These are phyloP conservation scores for Bujurquina vittata DNA, from an alignment of 2,113 vertebrate species.

Conservation along the genomic window DNA sequence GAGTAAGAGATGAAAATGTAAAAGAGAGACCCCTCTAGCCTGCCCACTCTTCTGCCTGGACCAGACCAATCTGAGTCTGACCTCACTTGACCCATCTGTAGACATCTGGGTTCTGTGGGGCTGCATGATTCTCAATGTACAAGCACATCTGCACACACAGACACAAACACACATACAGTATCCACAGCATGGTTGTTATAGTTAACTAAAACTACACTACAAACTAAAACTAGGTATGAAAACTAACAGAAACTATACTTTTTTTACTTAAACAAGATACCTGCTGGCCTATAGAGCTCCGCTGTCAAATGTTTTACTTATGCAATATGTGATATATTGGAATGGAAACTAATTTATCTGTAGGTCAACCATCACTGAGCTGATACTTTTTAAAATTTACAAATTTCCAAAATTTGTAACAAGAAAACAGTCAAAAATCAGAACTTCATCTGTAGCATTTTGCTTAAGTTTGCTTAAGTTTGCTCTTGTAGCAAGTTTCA, in stretches of 20 bases:
- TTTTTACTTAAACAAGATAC: too few species aligned
- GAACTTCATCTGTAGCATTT: too few species aligned
- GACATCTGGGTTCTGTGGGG: conserved; percentile 11
- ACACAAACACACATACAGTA: background rate
- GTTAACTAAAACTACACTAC: background rate
- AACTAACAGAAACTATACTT: background rate
- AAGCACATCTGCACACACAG: conserved; percentile 2
- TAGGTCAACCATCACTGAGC: too few species aligned
- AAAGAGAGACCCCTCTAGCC: conserved; percentile 39
- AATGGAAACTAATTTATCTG: too few species aligned
- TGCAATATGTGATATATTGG: too few species aligned
- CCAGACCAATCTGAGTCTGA: conserved; percentile 33
- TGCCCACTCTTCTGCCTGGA: conserved; percentile 10
- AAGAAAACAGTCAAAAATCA: too few species aligned
- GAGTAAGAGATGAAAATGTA: background rate
- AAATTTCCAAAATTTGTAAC: too few species aligned
- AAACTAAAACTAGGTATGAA: background rate
- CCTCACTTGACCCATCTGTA: conserved; percentile 56
- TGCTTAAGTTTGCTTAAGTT: too few species aligned
- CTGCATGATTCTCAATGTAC: background rate
- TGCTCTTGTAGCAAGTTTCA: too few species aligned
- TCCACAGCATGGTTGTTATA: background rate
- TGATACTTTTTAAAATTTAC: too few species aligned
- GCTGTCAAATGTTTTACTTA: too few species aligned
- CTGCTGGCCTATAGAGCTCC: too few species aligned